These are phyloP conservation scores for Dysmachus trigonus DNA, from an alignment of 2,888 invertebrate genomes.

Conservation along the genomic window DNA sequence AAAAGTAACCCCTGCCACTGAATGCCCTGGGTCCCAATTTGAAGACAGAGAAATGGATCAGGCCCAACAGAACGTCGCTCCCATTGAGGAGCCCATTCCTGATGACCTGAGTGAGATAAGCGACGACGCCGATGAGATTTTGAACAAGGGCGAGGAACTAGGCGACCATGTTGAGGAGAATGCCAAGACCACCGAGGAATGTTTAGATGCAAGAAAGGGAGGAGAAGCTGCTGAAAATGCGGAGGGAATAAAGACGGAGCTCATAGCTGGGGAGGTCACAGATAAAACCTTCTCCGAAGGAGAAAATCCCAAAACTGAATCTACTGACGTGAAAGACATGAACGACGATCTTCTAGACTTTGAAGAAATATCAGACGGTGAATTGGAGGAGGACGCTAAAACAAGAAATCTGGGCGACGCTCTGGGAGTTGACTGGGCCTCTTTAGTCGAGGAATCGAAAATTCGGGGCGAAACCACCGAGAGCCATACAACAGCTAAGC, in stretches of 20 bases:
- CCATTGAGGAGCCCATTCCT: constrained; percentile 53
- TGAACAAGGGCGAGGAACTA: constrained; percentile 76
- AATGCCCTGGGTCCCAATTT: constrained; percentile 34
- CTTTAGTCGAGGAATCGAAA: constrained; percentile 81
- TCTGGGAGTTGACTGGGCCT: constrained; percentile 95
- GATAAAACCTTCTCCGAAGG: neutral
- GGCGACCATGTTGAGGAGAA: constrained; percentile 46
- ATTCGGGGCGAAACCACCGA: constrained; percentile 57
- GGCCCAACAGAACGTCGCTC: neutral
- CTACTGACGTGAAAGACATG: constrained; percentile 60
- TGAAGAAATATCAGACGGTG: constrained; percentile 91
- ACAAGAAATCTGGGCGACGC: constrained; percentile 82
- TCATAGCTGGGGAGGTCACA: neutral
- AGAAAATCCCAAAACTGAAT: constrained; percentile 33
- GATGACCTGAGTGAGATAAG: constrained; percentile 84
- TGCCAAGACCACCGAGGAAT: neutral
- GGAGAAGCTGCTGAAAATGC: neutral
- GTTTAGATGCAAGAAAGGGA: constrained; percentile 52
- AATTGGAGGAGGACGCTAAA: constrained; percentile 85
- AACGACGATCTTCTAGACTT: constrained; percentile 73
- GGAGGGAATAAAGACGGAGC: neutral
- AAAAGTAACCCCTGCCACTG: neutral
- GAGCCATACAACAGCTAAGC: constrained; percentile 69
- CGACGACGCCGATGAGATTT: constrained; percentile 87
- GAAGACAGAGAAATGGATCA: neutral